phyloP scores from a whole-genome alignment of 2,797 vertebrate species.

The Lithobates pipiens region DNA sequence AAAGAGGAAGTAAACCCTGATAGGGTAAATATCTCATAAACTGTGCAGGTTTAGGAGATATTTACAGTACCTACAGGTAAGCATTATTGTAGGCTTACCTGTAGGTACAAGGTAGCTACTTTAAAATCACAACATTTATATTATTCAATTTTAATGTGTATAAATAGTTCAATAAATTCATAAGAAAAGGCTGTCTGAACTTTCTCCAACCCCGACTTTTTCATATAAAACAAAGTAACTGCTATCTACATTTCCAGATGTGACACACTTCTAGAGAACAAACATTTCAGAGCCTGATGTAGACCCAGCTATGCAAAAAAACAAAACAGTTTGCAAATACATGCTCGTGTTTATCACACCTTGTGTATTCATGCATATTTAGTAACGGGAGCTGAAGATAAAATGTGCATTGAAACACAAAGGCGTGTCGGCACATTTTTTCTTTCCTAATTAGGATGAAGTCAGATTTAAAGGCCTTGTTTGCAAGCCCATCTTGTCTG shows the following conservation, averaged over 20 bases:
- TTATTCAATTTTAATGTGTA: background rate
- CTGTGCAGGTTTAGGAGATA: too few species aligned
- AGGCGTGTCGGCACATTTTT: constrained; percentile 45
- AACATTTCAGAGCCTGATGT: background rate
- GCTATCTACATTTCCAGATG: background rate
- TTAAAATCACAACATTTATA: background rate
- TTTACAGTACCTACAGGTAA: too few species aligned
- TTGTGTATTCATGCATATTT: constrained; percentile 33
- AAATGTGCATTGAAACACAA: constrained; percentile 28
- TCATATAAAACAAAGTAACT: background rate
- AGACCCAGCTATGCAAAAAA: constrained; percentile 8
- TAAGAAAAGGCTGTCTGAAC: background rate
- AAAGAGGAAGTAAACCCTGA: too few species aligned
- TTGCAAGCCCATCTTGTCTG: constrained; percentile 40
- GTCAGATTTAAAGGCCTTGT: constrained; percentile 43
- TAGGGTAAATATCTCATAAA: too few species aligned
- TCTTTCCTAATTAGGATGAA: constrained; percentile 45
- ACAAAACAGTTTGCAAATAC: constrained; percentile 40
- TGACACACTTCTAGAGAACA: background rate
- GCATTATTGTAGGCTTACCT: too few species aligned
- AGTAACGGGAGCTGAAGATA: constrained; percentile 23
- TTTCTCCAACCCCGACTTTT: background rate
- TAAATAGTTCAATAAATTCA: background rate
- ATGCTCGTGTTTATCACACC: constrained; percentile 45
- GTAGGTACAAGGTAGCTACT: too few species aligned